Evolutionary conservation across 1,140 invertebrate species (phyloP), one percentile per base, ranked within the genome.

Genomic region (Orchestia grillus): DNA sequence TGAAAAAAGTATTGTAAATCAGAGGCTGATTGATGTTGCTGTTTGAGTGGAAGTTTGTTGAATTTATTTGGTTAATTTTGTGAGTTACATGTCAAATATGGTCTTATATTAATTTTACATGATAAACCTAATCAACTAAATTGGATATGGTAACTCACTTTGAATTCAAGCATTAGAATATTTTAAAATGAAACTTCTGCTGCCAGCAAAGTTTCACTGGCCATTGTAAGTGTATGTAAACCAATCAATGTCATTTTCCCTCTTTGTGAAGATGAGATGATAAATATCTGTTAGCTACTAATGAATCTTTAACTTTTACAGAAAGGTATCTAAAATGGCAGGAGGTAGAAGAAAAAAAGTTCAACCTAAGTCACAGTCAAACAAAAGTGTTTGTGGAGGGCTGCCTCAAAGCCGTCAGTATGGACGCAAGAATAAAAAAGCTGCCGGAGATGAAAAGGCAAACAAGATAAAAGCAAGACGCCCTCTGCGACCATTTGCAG

Each of bases 391-490:
- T 77, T 15, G 15, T 77, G 62, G 28, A 77, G 62, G 11, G 62
- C 28, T 77, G 62, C 62, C 62, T 77, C 62, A 77, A 36, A 94
- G 92, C 40, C 92, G 43, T 0, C 44, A 94, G 41, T 94, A 94
- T n/a, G 44, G 40, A 45, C 43, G 92, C 11, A 94, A 94, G 44
- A 44, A 44, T 45, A 94, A 45, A 44, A 19, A 94, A 45, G 23
- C 36, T 11, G 36, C 6, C 36, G 44, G 36, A 94, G 40, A 47
- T 16, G 3, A 47, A 11, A 36, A 11, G 0, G 44, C 4, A 11
- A 94, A n/a, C 44, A 94, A 94, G 40, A 94, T 19, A 19, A 90
- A 40, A 94, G 92, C 44, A 45, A 42, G 92, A 45, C 92, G 44
- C 36, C 92, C 43, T 6, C 92, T 44, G 45, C 92, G 44, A 90